Conservation (phyloP, 1,140 invertebrate species). For the Drosophila ambigua region DNA sequence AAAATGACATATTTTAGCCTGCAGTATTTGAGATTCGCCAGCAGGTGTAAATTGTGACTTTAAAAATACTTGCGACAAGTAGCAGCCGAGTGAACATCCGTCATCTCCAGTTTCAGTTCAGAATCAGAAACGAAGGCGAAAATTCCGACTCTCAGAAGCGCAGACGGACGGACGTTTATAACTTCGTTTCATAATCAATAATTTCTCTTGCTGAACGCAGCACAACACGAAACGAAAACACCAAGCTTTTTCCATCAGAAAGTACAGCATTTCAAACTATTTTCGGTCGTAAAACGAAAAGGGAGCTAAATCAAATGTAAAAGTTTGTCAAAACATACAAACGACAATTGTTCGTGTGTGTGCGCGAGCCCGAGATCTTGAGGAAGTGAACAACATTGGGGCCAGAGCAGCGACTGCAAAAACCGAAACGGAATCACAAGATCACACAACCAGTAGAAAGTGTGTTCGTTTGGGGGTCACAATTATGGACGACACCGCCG, state of each 20-base stretch:
- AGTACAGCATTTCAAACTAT: constrained; percentile 16
- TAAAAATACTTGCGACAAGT: constrained; percentile 23
- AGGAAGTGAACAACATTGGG: background rate
- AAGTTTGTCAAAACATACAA: constrained; percentile 19
- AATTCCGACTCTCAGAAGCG: constrained; percentile 31
- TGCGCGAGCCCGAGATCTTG: no score
- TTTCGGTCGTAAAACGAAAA: constrained; percentile 3
- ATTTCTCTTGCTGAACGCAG: constrained; percentile 35
- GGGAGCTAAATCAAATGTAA: constrained; percentile 40
- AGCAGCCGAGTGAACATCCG: background rate
- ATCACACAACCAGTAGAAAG: constrained; percentile 48
- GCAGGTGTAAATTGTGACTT: background rate
- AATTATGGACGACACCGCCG: constrained; percentile 66
- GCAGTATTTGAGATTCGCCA: no score
- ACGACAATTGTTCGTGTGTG: no score
- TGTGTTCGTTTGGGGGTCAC: constrained; percentile 22
- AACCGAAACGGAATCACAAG: no score
- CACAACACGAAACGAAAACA: constrained; percentile 35
- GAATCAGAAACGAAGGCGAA: constrained; percentile 22
- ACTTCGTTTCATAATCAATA: constrained; percentile 75
- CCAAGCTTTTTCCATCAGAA: constrained; percentile 28
- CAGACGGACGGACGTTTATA: constrained; percentile 49
- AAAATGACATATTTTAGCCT: background rate
- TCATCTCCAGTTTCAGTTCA: constrained; percentile 28
- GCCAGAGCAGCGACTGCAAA: constrained; percentile 3